Conservation (phyloP, 2,113 vertebrate species). For the Trogon melanurus region DNA sequence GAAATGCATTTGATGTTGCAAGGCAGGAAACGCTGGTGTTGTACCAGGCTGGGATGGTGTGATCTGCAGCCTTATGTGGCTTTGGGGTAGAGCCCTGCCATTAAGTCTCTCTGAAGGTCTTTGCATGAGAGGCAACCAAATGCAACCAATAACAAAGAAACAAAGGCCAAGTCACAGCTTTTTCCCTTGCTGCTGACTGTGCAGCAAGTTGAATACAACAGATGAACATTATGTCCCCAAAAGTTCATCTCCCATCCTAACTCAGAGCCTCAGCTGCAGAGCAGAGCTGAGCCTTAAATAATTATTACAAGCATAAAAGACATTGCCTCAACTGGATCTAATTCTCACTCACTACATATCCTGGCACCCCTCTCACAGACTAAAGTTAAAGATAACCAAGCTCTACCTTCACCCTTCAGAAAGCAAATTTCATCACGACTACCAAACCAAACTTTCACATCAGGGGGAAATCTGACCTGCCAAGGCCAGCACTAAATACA, state of each 20-base stretch:
- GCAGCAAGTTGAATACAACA: background rate
- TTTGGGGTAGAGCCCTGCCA: background rate
- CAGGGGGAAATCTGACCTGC: background rate
- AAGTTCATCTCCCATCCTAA: background rate
- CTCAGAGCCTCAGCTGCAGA: background rate
- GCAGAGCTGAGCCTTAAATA: background rate
- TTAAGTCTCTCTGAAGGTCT: background rate
- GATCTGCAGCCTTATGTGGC: background rate
- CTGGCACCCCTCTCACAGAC: background rate
- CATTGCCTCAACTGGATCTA: background rate
- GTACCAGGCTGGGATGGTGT: accelerated
- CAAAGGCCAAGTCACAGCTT: background rate
- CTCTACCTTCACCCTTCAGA: background rate
- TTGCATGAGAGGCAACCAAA: background rate
- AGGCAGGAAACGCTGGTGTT: background rate
- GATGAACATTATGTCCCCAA: accelerated
- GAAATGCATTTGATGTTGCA: background rate
- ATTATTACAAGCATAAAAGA: background rate
- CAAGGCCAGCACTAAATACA: background rate
- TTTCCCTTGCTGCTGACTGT: background rate
- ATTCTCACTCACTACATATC: background rate
- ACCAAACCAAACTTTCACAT: background rate
- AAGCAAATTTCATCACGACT: background rate
- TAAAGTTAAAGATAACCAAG: background rate
- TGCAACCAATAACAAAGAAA: background rate